phyloP scores from a whole-genome alignment of 2,797 vertebrate genomes.

The Danio kyathit region DNA sequence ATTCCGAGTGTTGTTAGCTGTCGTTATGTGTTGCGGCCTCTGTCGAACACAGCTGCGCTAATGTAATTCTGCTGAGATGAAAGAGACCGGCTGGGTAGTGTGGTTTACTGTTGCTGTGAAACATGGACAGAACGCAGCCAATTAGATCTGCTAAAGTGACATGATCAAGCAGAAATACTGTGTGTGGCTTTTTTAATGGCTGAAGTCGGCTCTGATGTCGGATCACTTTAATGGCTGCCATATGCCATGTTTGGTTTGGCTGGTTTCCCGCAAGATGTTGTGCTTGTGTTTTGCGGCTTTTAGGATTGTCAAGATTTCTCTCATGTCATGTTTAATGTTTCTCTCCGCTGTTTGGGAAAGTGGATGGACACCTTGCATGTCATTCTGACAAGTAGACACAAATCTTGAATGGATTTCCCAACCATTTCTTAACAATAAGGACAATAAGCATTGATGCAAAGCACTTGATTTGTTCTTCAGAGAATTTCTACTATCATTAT shows the following conservation, averaged over 20 bases:
- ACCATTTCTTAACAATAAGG: constrained; percentile 19
- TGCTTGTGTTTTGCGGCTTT: constrained; percentile 58
- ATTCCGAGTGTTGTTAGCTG: constrained; percentile 60
- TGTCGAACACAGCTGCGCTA: constrained; percentile 67
- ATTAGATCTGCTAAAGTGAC: constrained; percentile 73
- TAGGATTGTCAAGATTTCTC: constrained; percentile 48
- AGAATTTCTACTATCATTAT: background rate
- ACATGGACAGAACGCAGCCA: constrained; percentile 67
- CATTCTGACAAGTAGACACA: constrained; percentile 16
- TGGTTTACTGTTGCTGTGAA: constrained; percentile 70
- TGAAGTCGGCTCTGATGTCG: constrained; percentile 53
- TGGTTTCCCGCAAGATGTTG: constrained; percentile 59
- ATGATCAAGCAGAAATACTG: constrained; percentile 65
- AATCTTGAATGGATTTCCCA: background rate
- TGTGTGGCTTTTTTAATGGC: constrained; percentile 65
- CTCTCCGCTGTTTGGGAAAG: constrained; percentile 5
- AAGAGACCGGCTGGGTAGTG: constrained; percentile 67
- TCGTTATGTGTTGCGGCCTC: constrained; percentile 64
- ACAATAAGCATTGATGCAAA: constrained; percentile 8
- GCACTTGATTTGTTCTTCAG: background rate
- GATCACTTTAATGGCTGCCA: constrained; percentile 63
- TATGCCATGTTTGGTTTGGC: constrained; percentile 59
- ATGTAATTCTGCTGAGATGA: constrained; percentile 77
- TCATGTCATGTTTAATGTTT: constrained; percentile 53
- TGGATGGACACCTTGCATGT: constrained; percentile 18